Evolutionary conservation across 2,888 invertebrate genomes (phyloP).

Genomic region (Meiosimyza decipiens): DNA sequence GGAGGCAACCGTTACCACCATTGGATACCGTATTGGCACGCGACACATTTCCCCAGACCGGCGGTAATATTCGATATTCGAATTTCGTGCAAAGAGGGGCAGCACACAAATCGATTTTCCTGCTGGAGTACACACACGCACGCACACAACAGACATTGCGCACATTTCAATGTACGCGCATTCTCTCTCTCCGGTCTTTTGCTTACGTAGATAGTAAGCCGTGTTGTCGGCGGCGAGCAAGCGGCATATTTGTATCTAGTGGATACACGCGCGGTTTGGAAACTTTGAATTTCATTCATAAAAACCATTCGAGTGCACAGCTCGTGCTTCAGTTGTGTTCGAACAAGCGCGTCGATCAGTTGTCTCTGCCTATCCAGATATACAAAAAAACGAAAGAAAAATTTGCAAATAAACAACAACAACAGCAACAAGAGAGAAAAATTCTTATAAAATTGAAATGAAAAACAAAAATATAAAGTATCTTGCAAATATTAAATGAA

Average conservation of each 20-base stretch:
- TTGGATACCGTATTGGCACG: constrained; percentile 50
- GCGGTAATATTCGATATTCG: neutral
- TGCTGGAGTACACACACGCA: constrained; percentile 33
- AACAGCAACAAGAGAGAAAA: constrained; percentile 13
- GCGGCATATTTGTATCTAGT: constrained; percentile 34
- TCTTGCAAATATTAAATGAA: neutral
- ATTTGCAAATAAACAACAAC: constrained; percentile 16
- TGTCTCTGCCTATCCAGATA: constrained; percentile 41
- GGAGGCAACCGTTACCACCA: constrained; percentile 61
- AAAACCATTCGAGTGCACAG: constrained; percentile 67
- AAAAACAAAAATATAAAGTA: neutral
- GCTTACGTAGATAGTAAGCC: constrained; percentile 50
- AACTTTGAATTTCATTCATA: constrained; percentile 65
- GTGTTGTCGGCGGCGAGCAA: constrained; percentile 4
- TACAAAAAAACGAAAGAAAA: constrained; percentile 14
- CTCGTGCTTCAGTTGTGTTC: constrained; percentile 68
- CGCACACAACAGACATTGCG: neutral
- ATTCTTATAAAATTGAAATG: constrained; percentile 14
- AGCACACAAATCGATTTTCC: constrained; percentile 32
- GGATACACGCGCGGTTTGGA: constrained; percentile 24
- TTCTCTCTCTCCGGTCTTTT: constrained; percentile 41
- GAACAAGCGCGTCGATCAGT: constrained; percentile 67
- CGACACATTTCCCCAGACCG: constrained; percentile 43
- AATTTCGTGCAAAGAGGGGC: constrained; percentile 13
- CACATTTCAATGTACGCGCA: constrained; percentile 23